These are phyloP conservation scores for Spilogale gracilis DNA, from an alignment of 2,113 vertebrate species.

Conservation along the genomic window DNA sequence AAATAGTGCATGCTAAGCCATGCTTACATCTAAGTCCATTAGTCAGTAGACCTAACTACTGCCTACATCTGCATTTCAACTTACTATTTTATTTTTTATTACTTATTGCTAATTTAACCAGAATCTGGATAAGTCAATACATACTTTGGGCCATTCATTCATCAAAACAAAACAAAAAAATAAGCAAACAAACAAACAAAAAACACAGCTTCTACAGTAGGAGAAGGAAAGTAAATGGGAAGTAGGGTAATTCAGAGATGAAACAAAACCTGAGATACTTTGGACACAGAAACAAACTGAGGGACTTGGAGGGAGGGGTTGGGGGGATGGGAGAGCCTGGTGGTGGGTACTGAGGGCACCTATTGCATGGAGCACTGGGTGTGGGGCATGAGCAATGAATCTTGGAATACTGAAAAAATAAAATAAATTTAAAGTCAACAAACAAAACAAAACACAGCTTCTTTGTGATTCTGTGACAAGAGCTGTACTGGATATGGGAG, in stretches of 20 bases:
- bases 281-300: too few species aligned
- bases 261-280: too few species aligned
- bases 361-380: too few species aligned
- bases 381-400: too few species aligned
- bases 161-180: neutral
- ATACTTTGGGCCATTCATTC: neutral
- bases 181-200: neutral
- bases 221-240: too few species aligned
- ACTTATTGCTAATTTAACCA: neutral
- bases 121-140: neutral
- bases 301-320: too few species aligned
- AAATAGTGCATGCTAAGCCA: neutral
- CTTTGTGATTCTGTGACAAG: neutral
- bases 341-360: too few species aligned
- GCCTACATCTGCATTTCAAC: neutral
- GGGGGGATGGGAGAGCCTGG: too few species aligned
- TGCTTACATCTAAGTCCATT: neutral
- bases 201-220: neutral
- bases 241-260: too few species aligned
- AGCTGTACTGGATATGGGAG: neutral
- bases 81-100: neutral
- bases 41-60: neutral
- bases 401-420: too few species aligned
- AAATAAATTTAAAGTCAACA: too few species aligned
- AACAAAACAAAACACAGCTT: neutral